phyloP scores from a whole-genome alignment of 2,888 invertebrate genomes.

The Tipula unca region DNA sequence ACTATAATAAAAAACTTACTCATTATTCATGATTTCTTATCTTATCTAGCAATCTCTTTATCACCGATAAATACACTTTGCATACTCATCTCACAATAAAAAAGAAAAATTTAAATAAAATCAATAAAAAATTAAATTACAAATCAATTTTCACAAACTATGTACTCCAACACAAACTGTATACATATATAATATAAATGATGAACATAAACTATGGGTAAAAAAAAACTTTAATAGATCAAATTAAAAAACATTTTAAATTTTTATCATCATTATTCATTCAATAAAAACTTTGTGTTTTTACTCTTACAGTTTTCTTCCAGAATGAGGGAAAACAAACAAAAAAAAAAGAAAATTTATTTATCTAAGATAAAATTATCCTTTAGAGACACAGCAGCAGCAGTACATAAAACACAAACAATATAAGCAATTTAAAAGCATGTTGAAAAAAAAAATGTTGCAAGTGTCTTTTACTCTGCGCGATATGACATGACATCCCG shows the following conservation, averaged over 20 bases:
- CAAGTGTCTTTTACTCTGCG: background rate
- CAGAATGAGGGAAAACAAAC: background rate
- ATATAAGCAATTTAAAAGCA: background rate
- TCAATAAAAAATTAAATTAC: slow-evolving; percentile 14
- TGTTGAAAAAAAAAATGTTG: background rate
- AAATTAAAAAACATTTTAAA: background rate
- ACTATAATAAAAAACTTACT: background rate
- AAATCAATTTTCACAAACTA: slow-evolving; percentile 14
- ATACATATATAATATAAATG: no score
- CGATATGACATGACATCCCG: background rate
- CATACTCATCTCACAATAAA: background rate
- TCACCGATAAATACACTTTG: background rate
- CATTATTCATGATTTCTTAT: background rate
- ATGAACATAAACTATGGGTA: background rate
- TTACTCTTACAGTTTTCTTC: background rate
- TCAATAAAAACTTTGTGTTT: background rate
- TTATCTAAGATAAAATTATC: background rate
- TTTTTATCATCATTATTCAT: slow-evolving; percentile 14
- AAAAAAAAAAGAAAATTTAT: background rate
- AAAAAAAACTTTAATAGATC: slow-evolving; percentile 14
- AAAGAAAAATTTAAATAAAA: background rate
- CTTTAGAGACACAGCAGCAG: background rate
- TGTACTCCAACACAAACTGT: no score
- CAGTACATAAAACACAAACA: background rate
- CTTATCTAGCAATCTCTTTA: background rate